Evolutionary conservation across 2,797 vertebrate genomes (phyloP), one percentile per base, ranked within the genome.

Genomic region (Varecia variegata): DNA sequence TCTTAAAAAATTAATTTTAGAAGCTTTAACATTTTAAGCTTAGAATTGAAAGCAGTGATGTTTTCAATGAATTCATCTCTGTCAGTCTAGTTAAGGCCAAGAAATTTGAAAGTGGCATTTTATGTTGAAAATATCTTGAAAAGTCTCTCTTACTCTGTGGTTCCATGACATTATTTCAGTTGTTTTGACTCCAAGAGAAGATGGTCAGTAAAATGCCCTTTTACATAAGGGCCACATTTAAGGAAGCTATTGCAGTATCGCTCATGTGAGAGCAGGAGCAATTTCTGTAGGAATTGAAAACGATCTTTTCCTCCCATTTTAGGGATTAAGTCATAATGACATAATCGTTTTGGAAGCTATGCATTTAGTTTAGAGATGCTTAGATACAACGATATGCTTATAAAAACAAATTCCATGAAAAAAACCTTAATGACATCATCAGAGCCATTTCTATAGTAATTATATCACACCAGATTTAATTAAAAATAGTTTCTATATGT

Each of bases 371-470:
- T 90, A 80, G 74, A 83, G 50, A 35, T 79, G 14, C 14, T 80
- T 87, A 94, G 23, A 58, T 25, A 92, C 3, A 88, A 73, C 2
- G 1, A 17, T 85, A 73, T 68, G 20, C 17, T 95, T 92, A 81
- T 62, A 77, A 89, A 94, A 93, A 77, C 58, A 67, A 74, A 88
- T 90, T 83, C n/a, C 38, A 76, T 79, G 35, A 79, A 85, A 93
- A 88, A 32, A 83, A 52, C 43, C n/a, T 65, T 93, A 67, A 58
- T 93, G 83, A 91, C 7, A 86, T 56, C 38, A 91, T 25, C 27
- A 86, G 47, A 94, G 60, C 12, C 30, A 93, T 89, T 93, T 90
- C 17, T 93, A 3, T 67, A 68, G 18, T 56, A 95, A 83, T 95
- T 89, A 40, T 70, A 47, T 83, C 30, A 85, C 9, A 86, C 13